These are phyloP conservation scores for Tanypteryx hageni DNA, from an alignment of 2,888 invertebrate genomes.

Conservation along the genomic window DNA sequence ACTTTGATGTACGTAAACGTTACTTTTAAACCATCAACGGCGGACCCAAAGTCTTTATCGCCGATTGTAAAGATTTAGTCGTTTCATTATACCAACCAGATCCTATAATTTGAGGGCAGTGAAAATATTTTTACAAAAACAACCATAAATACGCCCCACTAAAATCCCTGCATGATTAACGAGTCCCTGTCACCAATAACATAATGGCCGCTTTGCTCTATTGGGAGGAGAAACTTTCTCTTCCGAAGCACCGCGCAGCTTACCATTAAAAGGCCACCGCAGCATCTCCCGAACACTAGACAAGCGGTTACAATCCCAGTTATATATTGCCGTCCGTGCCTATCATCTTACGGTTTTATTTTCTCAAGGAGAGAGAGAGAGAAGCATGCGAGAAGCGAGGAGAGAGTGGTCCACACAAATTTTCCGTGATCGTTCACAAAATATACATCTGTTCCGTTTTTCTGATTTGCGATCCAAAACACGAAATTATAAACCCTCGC, in stretches of 20 bases:
- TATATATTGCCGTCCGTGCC: background rate
- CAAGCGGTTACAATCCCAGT: background rate
- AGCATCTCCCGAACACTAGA: background rate
- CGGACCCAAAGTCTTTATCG: background rate
- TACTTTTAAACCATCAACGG: no score
- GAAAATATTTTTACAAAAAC: constrained; percentile 8
- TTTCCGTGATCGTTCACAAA: no score
- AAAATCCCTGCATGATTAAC: constrained; percentile 15
- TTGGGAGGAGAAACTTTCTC: constrained; percentile 33
- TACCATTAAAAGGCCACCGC: background rate
- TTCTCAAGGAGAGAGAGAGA: background rate
- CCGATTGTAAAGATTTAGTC: background rate
- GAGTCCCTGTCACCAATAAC: background rate
- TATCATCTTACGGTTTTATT: background rate
- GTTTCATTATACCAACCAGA: background rate
- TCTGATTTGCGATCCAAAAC: no score
- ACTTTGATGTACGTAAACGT: no score
- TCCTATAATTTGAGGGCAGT: background rate
- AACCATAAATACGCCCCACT: background rate
- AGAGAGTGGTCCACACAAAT: background rate
- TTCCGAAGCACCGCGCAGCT: background rate
- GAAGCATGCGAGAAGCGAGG: background rate
- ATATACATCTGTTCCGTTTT: no score
- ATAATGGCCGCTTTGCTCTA: background rate
- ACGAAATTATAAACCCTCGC: no score